Evolutionary conservation across 2,113 vertebrate species (phyloP).

Genomic region (Ibidorhyncha struthersii): DNA sequence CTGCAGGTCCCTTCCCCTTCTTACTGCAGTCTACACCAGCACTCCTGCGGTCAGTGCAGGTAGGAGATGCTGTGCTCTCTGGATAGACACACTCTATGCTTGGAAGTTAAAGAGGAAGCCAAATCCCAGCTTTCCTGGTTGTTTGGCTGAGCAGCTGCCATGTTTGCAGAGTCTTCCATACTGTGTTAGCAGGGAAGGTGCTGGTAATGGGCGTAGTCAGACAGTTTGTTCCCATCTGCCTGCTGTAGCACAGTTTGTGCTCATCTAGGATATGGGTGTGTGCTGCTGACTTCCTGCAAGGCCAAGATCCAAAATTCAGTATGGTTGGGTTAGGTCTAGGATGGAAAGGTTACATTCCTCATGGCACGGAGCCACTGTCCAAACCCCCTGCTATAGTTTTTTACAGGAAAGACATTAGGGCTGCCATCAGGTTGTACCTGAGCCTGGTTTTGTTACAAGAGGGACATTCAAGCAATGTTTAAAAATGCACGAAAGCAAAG

Average conservation of each 20-base stretch:
- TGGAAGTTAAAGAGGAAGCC: fast-evolving
- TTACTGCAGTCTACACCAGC: neutral
- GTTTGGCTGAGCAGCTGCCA: neutral
- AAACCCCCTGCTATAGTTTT: neutral
- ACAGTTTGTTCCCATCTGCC: neutral
- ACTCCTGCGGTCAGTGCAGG: neutral
- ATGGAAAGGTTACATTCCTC: neutral
- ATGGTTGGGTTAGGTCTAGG: neutral
- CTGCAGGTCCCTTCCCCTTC: neutral
- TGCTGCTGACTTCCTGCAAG: conserved; percentile 35
- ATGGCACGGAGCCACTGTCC: neutral
- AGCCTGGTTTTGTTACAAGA: neutral
- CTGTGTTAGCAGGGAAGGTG: neutral
- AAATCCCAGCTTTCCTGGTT: neutral
- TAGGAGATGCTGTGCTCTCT: neutral
- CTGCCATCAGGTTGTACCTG: neutral
- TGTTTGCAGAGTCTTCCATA: neutral
- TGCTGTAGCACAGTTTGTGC: conserved; percentile 8
- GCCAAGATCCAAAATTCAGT: neutral
- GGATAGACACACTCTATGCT: neutral
- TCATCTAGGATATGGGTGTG: conserved; percentile 58
- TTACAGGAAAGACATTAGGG: neutral
- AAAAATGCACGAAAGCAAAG: neutral
- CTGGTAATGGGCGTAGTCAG: neutral
- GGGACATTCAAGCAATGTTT: neutral